phyloP scores from a whole-genome alignment of 2,797 vertebrate genomes.

The Chrosomus eos region DNA sequence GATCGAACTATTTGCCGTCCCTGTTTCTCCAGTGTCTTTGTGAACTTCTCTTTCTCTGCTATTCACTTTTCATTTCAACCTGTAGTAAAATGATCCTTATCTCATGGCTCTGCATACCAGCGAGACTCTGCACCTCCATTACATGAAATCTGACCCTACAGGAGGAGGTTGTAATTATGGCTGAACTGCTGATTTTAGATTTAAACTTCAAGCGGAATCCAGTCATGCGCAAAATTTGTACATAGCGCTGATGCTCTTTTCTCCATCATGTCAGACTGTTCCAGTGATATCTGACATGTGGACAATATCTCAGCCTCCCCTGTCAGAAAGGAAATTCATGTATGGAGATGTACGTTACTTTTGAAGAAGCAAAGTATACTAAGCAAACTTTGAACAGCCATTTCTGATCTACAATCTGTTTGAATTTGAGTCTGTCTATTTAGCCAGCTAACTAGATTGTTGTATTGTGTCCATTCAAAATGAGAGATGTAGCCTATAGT shows the following conservation, averaged over 20 bases:
- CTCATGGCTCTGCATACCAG: constrained; percentile 41
- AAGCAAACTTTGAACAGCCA: background rate
- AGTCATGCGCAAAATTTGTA: constrained; percentile 63
- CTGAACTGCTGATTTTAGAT: constrained; percentile 61
- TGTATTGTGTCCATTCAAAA: background rate
- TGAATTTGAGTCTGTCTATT: background rate
- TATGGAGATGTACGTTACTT: background rate
- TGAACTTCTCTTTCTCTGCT: constrained; percentile 13
- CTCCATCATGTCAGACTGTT: background rate
- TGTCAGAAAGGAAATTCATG: background rate
- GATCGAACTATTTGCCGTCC: constrained; percentile 4
- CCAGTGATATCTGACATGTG: constrained; percentile 30
- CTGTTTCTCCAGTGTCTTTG: background rate
- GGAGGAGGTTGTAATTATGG: constrained; percentile 63
- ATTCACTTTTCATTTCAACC: constrained; percentile 41
- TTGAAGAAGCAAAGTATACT: background rate
- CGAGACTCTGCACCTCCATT: constrained; percentile 55
- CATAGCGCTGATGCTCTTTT: constrained; percentile 51
- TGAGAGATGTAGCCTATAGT: background rate
- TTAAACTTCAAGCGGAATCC: constrained; percentile 60
- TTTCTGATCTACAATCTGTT: background rate
- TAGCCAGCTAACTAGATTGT: background rate
- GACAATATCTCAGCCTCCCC: constrained; percentile 6
- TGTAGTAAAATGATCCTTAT: constrained; percentile 58
- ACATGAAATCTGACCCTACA: constrained; percentile 59